Evolutionary conservation across 2,797 vertebrate genomes (phyloP).

Genomic region (Enoplosus armatus): DNA sequence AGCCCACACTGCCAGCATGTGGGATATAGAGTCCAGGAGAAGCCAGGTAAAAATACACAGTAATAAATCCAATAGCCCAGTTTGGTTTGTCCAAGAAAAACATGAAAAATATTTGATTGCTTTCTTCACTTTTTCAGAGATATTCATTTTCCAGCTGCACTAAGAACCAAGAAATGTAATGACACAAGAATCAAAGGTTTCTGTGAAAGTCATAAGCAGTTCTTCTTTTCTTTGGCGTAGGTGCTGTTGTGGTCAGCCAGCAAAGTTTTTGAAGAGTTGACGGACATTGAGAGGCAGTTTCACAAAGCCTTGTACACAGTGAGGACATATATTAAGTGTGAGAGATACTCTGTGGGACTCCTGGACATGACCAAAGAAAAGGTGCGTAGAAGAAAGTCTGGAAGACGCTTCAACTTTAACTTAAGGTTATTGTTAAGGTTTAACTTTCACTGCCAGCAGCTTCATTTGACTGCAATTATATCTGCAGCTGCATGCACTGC

Average conservation of each 20-base stretch:
- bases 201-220: background rate
- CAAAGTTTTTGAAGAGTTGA: constrained; percentile 97
- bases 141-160: no score
- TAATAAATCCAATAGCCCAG: background rate
- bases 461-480: background rate
- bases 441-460: background rate
- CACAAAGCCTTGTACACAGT: constrained; percentile 96
- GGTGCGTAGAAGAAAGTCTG: constrained; percentile 48
- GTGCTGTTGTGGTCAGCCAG: constrained; percentile 94
- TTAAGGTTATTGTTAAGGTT: background rate
- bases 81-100: background rate
- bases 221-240: constrained; percentile 70
- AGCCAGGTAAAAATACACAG: constrained; percentile 88
- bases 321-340: constrained; percentile 91
- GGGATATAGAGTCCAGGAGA: constrained; percentile 90
- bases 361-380: constrained; percentile 98
- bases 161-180: background rate
- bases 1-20: constrained; percentile 86
- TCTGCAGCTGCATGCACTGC: background rate
- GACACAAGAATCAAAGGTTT: background rate
- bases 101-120: background rate
- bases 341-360: constrained; percentile 93
- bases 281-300: constrained; percentile 96
- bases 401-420: background rate
- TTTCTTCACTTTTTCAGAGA: background rate